phyloP scores from a whole-genome alignment of 2,888 invertebrate species.

The Lasius fuliginosus region DNA sequence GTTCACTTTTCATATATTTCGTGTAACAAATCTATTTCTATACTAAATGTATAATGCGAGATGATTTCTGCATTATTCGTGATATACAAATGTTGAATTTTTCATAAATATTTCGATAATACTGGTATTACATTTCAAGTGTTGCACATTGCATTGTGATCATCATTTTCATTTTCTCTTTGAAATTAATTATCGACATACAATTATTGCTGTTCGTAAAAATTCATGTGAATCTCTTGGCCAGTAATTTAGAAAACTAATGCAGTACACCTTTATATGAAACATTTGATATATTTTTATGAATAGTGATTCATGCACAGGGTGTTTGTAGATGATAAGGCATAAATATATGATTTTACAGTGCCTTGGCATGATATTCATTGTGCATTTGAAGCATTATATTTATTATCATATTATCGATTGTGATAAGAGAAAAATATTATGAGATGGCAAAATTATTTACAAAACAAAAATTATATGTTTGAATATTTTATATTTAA shows the following conservation, averaged over 20 bases:
- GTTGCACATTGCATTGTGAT: not conserved
- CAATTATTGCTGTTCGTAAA: conserved; percentile 7
- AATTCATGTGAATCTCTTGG: conserved; percentile 10
- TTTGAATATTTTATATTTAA: conserved; percentile 33
- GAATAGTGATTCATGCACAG: conserved; percentile 2
- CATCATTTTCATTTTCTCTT: conserved; percentile 26
- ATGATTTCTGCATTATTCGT: conserved; percentile 8
- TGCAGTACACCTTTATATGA: conserved; percentile 16
- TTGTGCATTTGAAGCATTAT: conserved; percentile 10
- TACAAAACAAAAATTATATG: conserved; percentile 19
- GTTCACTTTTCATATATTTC: conserved; percentile 72
- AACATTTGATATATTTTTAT: conserved; percentile 32
- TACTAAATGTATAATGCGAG: conserved; percentile 39
- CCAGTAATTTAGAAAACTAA: conserved; percentile 3
- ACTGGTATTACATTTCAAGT: not conserved
- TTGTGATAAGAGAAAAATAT: not conserved
- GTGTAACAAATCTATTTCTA: conserved; percentile 60
- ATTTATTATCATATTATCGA: conserved; percentile 9
- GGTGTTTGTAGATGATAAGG: conserved; percentile 26
- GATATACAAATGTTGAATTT: conserved; percentile 12
- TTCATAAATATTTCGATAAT: conserved; percentile 22
- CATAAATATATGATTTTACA: conserved; percentile 47
- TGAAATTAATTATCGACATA: not conserved
- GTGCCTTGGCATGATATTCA: conserved; percentile 64
- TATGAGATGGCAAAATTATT: not conserved